A percentile compares a stretch with the other conserved stretches of the same genome.
Evolutionary conservation across 2,888 invertebrate genomes (phyloP).

Genomic region (Drosophila paramelanica): DNA sequence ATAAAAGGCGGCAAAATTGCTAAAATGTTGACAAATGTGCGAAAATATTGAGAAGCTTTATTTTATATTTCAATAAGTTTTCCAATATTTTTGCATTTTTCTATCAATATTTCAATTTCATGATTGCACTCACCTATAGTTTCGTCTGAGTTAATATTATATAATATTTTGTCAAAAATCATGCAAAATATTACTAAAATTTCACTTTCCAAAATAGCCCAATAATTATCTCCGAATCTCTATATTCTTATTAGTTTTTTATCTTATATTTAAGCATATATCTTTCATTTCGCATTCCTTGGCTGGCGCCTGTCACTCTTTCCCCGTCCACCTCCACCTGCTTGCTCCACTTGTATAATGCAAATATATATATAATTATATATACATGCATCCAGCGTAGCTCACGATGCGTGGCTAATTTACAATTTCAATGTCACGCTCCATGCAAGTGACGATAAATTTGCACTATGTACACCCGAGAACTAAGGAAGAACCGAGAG

Average conservation of each 20-base stretch:
- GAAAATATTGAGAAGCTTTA: background rate
- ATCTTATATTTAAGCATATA: background rate
- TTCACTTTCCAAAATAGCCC: too few species aligned
- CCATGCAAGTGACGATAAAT: slow-evolving; percentile 81
- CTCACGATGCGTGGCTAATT: slow-evolving; percentile 77
- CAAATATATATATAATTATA: slow-evolving; percentile 4
- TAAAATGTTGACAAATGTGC: background rate
- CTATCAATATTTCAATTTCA: too few species aligned
- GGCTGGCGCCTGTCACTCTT: slow-evolving; percentile 28
- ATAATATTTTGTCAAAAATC: too few species aligned
- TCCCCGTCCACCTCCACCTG: background rate
- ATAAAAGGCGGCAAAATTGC: background rate
- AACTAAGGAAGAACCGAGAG: slow-evolving; percentile 9
- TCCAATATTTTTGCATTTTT: too few species aligned
- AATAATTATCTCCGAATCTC: too few species aligned
- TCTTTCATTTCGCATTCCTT: slow-evolving; percentile 1
- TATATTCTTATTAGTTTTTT: background rate
- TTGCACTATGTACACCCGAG: slow-evolving; percentile 54
- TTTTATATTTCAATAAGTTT: too few species aligned
- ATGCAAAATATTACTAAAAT: too few species aligned
- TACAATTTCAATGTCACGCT: slow-evolving; percentile 83
- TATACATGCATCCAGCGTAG: slow-evolving; percentile 3
- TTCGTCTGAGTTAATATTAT: too few species aligned
- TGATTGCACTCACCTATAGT: too few species aligned
- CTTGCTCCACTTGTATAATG: slow-evolving; percentile 29